Percentiles rank a stretch among this genome's conserved stretches.
These are phyloP conservation scores for Fregata magnificens DNA, from an alignment of 2,113 vertebrate species.

Conservation along the genomic window DNA sequence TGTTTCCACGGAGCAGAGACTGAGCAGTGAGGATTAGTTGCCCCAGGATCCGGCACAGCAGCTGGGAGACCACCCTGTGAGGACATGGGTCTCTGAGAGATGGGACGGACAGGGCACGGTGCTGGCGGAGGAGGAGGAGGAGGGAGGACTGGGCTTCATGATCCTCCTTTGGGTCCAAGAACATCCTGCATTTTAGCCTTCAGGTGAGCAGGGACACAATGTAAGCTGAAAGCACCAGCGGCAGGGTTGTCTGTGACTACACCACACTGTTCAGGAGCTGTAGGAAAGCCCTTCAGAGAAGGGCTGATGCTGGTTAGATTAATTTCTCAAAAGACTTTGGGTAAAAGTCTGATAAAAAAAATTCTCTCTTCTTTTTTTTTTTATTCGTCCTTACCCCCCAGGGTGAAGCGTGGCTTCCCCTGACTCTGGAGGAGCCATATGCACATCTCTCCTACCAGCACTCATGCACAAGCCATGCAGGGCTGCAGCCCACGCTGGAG, in stretches of 20 bases:
- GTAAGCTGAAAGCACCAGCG: not conserved
- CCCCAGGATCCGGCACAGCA: not conserved
- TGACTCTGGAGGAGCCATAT: not conserved
- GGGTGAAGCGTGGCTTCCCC: not conserved
- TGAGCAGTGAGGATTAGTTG: not conserved
- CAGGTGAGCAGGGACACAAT: not conserved
- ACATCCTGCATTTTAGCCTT: not conserved
- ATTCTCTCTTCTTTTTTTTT: not conserved
- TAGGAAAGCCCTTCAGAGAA: not conserved
- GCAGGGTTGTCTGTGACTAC: not conserved
- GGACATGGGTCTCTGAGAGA: not conserved
- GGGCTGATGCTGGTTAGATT: not conserved
- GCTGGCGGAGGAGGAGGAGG: not conserved
- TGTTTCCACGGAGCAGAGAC: not conserved
- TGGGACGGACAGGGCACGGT: rapidly evolving
- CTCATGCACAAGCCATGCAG: rapidly evolving
- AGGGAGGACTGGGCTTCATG: not conserved
- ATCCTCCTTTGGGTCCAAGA: not conserved
- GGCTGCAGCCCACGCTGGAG: not conserved
- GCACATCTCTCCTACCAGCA: not conserved
- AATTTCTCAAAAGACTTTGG: not conserved
- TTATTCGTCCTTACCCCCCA: not conserved
- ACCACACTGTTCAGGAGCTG: not conserved
- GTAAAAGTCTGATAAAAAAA: not conserved
- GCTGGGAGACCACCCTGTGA: not conserved